Conservation (phyloP, 92 coral and sea anemone genomes). For the Isaurus tuberculatus region DNA sequence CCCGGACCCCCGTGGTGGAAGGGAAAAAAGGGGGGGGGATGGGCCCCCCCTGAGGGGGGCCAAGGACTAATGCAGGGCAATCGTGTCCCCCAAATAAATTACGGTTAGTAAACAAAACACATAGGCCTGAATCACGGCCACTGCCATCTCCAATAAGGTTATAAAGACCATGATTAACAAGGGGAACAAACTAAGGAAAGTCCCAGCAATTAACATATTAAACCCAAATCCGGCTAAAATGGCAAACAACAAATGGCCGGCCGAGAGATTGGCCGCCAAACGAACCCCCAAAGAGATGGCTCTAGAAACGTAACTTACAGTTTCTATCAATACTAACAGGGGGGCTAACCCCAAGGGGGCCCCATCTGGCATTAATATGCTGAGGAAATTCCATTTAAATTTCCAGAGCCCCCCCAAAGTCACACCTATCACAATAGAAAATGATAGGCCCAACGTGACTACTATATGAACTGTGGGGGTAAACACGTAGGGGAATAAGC, state of each 20-base stretch:
- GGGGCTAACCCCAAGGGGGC: slow-evolving; percentile 89
- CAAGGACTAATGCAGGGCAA: slow-evolving; percentile 61
- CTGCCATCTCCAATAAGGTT: slow-evolving; percentile 86
- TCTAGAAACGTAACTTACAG: slow-evolving; percentile 79
- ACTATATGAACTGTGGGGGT: slow-evolving; percentile 79
- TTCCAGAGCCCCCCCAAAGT: slow-evolving; percentile 60
- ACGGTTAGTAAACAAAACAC: slow-evolving; percentile 77
- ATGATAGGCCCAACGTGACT: slow-evolving; percentile 69
- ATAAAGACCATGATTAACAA: slow-evolving; percentile 84
- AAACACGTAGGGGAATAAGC: slow-evolving; percentile 83
- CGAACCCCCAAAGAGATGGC: slow-evolving; percentile 90
- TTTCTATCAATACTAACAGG: slow-evolving; percentile 83
- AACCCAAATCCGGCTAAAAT: slow-evolving; percentile 89
- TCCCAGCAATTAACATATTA: slow-evolving; percentile 73
- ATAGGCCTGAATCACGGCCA: slow-evolving; percentile 89
- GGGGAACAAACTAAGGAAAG: slow-evolving; percentile 66
- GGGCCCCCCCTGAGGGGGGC: slow-evolving; percentile 36
- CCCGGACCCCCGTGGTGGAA: slow-evolving; percentile 11
- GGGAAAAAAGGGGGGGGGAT: slow-evolving; percentile 12
- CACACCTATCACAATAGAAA: slow-evolving; percentile 73
- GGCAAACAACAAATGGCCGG: slow-evolving; percentile 88
- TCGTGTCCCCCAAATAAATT: slow-evolving; percentile 79
- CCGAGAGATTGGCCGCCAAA: slow-evolving; percentile 89
- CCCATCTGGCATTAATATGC: slow-evolving; percentile 86
- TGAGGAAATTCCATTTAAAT: slow-evolving; percentile 74